Evolutionary conservation across 2,888 invertebrate species (phyloP).

Genomic region (Arrhopalites spinosus): DNA sequence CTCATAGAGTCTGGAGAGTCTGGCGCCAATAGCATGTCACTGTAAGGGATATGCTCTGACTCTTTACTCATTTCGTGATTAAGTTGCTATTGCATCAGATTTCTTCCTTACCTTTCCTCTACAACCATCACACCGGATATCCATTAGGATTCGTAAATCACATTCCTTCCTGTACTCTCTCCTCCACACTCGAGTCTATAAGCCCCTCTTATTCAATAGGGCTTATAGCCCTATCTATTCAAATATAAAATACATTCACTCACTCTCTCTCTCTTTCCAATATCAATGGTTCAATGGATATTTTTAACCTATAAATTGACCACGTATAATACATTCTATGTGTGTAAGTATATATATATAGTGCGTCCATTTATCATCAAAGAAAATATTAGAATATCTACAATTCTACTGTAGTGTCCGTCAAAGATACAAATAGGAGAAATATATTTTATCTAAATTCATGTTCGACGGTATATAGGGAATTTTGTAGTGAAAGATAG

Average conservation of each 20-base stretch:
- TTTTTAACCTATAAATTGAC: too few species aligned
- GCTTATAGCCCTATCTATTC: neutral
- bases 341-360: too few species aligned
- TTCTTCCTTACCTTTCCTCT: conserved; percentile 15
- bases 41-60: conserved; percentile 34
- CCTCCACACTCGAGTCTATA: conserved; percentile 6
- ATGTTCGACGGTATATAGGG: too few species aligned
- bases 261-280: neutral
- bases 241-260: neutral
- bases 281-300: neutral
- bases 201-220: neutral
- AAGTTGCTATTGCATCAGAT: conserved; percentile 28
- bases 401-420: too few species aligned
- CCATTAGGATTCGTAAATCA: conserved; percentile 47
- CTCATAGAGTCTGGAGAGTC: conserved; percentile 15
- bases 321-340: too few species aligned
- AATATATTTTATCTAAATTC: too few species aligned
- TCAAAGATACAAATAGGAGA: too few species aligned
- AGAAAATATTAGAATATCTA: too few species aligned
- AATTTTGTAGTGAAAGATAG: conserved; percentile 21
- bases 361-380: too few species aligned
- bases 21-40: conserved; percentile 44
- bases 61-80: conserved; percentile 45
- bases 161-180: conserved; percentile 36
- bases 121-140: conserved; percentile 38